A percentile compares a stretch with the other conserved stretches of the same genome.
These are phyloP conservation scores for Strigops habroptila DNA, from an alignment of 2,113 vertebrate genomes.

Conservation along the genomic window DNA sequence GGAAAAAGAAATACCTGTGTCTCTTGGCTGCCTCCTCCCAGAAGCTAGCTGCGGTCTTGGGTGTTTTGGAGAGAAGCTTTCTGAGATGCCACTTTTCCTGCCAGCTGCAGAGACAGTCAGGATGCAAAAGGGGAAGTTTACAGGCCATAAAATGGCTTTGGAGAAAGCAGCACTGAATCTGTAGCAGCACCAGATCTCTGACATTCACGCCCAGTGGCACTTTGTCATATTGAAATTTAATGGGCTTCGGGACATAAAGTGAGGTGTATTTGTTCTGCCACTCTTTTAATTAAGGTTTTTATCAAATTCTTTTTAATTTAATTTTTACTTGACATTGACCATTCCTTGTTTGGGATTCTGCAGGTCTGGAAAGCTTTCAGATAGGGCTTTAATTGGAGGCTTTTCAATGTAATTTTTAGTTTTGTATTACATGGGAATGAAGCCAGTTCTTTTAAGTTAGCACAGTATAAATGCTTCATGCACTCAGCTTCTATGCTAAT, in stretches of 20 bases:
- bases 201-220: background rate
- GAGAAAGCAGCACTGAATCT: background rate
- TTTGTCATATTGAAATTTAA: background rate
- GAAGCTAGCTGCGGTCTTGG: background rate
- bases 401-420: constrained; percentile 36
- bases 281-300: constrained; percentile 46
- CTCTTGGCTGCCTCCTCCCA: background rate
- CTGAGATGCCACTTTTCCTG: background rate
- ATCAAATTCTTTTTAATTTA: background rate
- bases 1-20: background rate
- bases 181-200: background rate
- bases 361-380: constrained; percentile 2
- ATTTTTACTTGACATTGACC: background rate
- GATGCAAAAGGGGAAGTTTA: background rate
- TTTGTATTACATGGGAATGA: background rate
- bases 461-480: background rate
- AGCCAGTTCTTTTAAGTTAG: background rate
- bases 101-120: background rate
- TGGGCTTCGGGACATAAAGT: background rate
- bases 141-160: background rate
- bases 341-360: background rate
- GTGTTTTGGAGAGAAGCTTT: background rate
- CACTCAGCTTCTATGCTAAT: background rate
- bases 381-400: background rate
- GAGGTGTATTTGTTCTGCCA: constrained; percentile 22